Conservation (phyloP, 2,797 vertebrate species). For the Sebastes kiyomatsui region DNA sequence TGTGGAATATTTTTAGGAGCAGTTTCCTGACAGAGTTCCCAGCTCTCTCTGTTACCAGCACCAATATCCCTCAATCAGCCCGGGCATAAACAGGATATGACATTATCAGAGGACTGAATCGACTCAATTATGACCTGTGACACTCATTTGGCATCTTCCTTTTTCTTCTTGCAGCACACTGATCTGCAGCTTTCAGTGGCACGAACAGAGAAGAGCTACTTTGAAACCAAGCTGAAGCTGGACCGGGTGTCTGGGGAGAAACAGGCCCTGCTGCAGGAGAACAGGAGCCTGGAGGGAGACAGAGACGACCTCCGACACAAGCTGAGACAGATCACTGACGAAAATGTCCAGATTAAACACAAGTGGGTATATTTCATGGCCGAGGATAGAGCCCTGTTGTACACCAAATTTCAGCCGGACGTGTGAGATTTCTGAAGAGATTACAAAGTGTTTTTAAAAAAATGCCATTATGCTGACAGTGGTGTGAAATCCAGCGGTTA, state of each 20-base stretch:
- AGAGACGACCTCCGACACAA: slow-evolving; percentile 71
- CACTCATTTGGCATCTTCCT: not conserved
- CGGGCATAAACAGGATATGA: not conserved
- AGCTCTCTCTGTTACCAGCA: not conserved
- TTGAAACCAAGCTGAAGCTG: slow-evolving; percentile 81
- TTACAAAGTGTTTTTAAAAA: too few species aligned
- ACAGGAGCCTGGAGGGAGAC: slow-evolving; percentile 63
- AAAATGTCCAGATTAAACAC: slow-evolving; percentile 76
- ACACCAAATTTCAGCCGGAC: too few species aligned
- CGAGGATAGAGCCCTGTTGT: too few species aligned
- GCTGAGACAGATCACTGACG: slow-evolving; percentile 71
- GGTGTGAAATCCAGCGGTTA: too few species aligned
- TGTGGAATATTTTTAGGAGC: not conserved
- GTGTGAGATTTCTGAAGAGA: too few species aligned
- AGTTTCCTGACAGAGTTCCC: not conserved
- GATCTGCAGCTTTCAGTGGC: slow-evolving; percentile 72
- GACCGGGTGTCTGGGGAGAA: slow-evolving; percentile 78
- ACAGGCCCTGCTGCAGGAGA: slow-evolving; percentile 73
- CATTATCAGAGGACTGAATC: not conserved
- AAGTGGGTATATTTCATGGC: slow-evolving; percentile 57
- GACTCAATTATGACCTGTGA: not conserved
- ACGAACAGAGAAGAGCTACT: slow-evolving; percentile 79
- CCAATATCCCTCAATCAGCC: not conserved
- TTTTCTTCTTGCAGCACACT: slow-evolving; percentile 52
- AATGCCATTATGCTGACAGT: too few species aligned